Evolutionary conservation across 2,113 vertebrate genomes (phyloP).

Genomic region (Passer domesticus): DNA sequence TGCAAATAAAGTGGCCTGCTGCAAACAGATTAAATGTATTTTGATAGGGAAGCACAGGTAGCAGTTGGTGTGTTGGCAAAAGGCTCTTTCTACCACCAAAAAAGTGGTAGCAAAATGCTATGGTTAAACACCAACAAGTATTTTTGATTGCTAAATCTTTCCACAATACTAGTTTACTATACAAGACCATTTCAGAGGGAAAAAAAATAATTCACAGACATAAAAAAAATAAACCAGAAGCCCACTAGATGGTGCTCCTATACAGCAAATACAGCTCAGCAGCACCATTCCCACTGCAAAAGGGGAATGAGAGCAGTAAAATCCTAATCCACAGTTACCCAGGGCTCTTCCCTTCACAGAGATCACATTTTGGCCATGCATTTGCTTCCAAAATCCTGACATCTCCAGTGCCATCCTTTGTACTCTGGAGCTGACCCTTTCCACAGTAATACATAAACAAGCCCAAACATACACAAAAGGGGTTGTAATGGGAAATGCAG

Average conservation of each 20-base stretch:
- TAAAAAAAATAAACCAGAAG: background rate
- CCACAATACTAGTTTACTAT: background rate
- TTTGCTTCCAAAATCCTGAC: background rate
- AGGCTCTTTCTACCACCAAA: background rate
- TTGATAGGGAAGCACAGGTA: background rate
- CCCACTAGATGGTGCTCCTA: conserved; percentile 48
- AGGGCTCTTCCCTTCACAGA: background rate
- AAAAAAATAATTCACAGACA: too few relatives aligned
- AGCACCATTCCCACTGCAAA: background rate
- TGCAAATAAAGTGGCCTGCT: background rate
- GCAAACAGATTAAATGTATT: background rate
- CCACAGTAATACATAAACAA: background rate
- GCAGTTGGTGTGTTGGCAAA: background rate
- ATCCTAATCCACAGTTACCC: too few relatives aligned
- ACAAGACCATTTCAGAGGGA: fast-evolving
- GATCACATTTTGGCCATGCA: background rate
- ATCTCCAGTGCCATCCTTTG: background rate
- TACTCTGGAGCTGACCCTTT: background rate
- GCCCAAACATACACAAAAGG: background rate
- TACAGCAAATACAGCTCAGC: background rate
- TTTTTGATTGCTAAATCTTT: background rate
- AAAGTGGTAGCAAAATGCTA: background rate
- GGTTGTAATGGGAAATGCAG: background rate
- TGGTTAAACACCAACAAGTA: background rate
- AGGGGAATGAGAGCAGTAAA: background rate